These are phyloP conservation scores for Eretmocerus hayati DNA, from an alignment of 2,888 invertebrate genomes.

Conservation along the genomic window DNA sequence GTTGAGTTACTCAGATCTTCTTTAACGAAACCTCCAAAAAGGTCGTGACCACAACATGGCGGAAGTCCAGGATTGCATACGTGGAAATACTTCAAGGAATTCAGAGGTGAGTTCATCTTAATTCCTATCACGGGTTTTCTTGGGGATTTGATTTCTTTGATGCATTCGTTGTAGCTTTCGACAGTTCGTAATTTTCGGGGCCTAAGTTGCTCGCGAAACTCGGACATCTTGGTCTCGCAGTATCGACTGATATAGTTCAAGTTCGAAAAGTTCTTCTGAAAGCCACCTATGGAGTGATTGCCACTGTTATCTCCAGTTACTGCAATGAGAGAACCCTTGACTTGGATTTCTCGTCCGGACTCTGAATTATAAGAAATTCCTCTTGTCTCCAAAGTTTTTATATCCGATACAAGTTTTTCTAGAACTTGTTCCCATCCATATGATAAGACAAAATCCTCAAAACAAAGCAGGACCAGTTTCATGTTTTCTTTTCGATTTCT, in stretches of 20 bases:
- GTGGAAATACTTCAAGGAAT: slow-evolving; percentile 16
- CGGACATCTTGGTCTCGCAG: neutral
- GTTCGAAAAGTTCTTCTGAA: slow-evolving; percentile 5
- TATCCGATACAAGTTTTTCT: slow-evolving; percentile 13
- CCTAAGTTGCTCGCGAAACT: neutral
- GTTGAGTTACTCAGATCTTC: slow-evolving; percentile 9
- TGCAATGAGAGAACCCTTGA: neutral
- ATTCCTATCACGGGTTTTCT: slow-evolving; percentile 7
- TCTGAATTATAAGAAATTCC: slow-evolving; percentile 4
- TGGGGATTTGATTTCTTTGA: neutral
- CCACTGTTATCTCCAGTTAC: slow-evolving; percentile 6
- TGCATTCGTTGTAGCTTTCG: neutral
- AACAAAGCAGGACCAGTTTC: slow-evolving; percentile 14
- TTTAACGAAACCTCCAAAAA: slow-evolving; percentile 16
- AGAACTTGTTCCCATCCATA: slow-evolving; percentile 19
- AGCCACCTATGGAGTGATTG: slow-evolving; percentile 7
- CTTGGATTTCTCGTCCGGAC: slow-evolving; percentile 7
- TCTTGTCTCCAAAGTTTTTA: slow-evolving; percentile 18
- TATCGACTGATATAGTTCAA: slow-evolving; percentile 5
- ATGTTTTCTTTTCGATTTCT: slow-evolving; percentile 16
- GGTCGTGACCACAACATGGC: slow-evolving; percentile 24
- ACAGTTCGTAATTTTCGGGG: neutral
- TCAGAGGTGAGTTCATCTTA: slow-evolving; percentile 21
- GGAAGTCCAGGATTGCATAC: slow-evolving; percentile 21
- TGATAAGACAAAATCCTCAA: slow-evolving; percentile 15